Evolutionary conservation across 2,797 vertebrate genomes (phyloP), one percentile per base, ranked within the genome.

Genomic region (Chromis chromis): DNA sequence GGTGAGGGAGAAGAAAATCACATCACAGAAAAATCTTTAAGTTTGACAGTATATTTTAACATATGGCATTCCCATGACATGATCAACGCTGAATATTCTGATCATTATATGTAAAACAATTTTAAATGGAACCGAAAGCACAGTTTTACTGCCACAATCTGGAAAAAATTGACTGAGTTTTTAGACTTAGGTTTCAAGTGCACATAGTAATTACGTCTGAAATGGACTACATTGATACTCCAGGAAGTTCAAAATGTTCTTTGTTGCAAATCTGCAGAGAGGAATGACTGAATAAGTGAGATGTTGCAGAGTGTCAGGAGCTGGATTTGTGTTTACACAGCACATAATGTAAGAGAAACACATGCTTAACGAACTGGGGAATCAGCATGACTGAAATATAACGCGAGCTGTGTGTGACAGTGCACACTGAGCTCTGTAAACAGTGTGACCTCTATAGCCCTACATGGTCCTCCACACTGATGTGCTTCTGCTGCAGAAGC

Each of bases 381-480:
- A 59, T 74, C 46, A 36, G 33, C 19, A n/a, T 25, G 68, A 49
- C 70, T 60, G 27, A 78, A 81, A 61, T 9, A 31, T 31, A 70
- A 69, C 53, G 36, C 13, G 8, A 9, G 24, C 48, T 24, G 24
- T 40, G 62, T 63, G 28, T 62, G 70, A 83, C 68, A 72, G 61
- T 2, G 48, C 53, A 71, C 3, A 13, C 56, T 3, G 22, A 53
- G 77, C 73, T 67, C 46, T 87, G 73, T 87, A 89, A 87, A 91
- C 84, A 86, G 9, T 59, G 53, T 75, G 81, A 86, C 78, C 82
- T 86, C 64, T 31, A 62, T 31, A 72, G 78, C 89, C 89, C 46
- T 89, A 93, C 87, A 91, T 87, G 89, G 89, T 80, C 55, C 28
- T 88, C 40, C 19, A 27, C 16, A 19, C 66, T 21, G 33, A 79